phyloP scores from a whole-genome alignment of 2,797 vertebrate genomes.

The Scolopax rusticola region DNA sequence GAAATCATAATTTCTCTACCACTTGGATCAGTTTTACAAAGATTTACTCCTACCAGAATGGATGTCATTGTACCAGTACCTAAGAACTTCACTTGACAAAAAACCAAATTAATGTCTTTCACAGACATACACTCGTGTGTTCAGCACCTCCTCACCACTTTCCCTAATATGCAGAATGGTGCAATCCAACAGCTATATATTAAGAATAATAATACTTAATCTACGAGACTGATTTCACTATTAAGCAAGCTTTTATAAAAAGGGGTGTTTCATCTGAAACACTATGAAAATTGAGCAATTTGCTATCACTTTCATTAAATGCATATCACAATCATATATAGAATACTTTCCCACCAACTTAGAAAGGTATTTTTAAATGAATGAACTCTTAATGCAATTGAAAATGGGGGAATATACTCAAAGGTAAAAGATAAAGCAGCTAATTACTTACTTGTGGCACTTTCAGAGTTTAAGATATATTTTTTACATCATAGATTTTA shows the following conservation, averaged over 20 bases:
- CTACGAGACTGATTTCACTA: background rate
- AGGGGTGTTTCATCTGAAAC: background rate
- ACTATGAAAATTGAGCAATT: background rate
- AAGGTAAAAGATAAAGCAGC: background rate
- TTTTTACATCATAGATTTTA: background rate
- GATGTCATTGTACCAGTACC: background rate
- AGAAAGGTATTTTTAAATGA: background rate
- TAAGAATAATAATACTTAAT: background rate
- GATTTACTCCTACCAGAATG: background rate
- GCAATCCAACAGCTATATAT: background rate
- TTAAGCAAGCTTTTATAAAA: background rate
- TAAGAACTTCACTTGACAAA: background rate
- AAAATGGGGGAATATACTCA: background rate
- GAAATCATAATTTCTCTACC: background rate
- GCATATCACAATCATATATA: background rate
- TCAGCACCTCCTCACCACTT: background rate
- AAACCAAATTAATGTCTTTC: background rate
- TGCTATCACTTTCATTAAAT: background rate
- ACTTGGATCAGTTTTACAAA: background rate
- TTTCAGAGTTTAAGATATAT: background rate
- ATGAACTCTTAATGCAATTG: background rate
- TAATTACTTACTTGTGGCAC: background rate
- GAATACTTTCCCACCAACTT: background rate
- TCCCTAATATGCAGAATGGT: background rate
- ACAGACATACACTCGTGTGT: background rate